Evolutionary conservation across 1,140 invertebrate genomes (phyloP).

Genomic region (Nasonia longicornis): DNA sequence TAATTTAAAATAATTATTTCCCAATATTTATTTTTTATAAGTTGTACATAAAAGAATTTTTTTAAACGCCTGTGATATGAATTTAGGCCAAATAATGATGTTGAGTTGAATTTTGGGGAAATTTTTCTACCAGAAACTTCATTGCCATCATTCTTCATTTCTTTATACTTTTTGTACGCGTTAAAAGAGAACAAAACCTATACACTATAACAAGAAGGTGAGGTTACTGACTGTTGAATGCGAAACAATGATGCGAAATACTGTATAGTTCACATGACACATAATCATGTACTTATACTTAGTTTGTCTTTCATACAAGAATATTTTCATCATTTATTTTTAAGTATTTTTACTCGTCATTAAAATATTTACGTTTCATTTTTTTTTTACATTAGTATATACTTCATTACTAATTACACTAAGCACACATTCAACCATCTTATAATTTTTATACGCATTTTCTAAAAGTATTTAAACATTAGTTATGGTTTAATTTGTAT

Average conservation of each 20-base stretch:
- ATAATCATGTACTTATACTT: conserved; percentile 32
- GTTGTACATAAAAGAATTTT: background rate
- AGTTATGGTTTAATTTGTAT: conserved; percentile 5
- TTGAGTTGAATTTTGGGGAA: background rate
- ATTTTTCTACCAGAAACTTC: conserved; percentile 26
- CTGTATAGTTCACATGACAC: conserved; percentile 34
- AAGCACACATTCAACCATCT: conserved; percentile 13
- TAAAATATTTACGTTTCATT: background rate
- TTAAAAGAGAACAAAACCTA: conserved; percentile 2
- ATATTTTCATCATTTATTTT: conserved; percentile 20
- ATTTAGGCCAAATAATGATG: background rate
- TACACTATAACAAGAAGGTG: conserved; percentile 2
- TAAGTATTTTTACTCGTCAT: conserved; percentile 18
- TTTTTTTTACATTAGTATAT: conserved; percentile 9
- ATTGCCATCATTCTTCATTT: conserved; percentile 27
- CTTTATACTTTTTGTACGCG: conserved; percentile 16
- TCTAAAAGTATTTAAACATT: conserved; percentile 4
- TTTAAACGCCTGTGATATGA: conserved; percentile 10
- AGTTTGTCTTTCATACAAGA: conserved; percentile 28
- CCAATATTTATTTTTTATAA: background rate
- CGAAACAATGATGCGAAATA: conserved; percentile 26
- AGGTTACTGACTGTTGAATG: conserved; percentile 24
- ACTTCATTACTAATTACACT: conserved; percentile 12
- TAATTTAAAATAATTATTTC: background rate
- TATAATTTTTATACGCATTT: conserved; percentile 1